Evolutionary conservation across 1,140 invertebrate species (phyloP).

Genomic region (Drosophila neocordata): DNA sequence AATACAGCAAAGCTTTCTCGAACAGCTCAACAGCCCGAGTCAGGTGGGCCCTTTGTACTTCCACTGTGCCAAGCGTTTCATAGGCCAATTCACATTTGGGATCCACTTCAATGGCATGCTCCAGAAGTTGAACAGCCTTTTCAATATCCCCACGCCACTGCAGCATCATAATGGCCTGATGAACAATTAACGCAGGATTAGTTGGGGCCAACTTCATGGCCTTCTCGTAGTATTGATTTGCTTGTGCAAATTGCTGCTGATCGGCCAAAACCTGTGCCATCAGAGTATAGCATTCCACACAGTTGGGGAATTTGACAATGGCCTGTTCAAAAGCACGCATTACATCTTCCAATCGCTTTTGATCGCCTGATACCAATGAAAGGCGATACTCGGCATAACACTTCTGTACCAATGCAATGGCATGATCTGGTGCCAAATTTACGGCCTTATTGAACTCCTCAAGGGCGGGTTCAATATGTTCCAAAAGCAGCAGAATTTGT

Average conservation of each 20-base stretch:
- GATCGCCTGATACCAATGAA: conserved; percentile 84
- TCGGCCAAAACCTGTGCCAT: conserved; percentile 93
- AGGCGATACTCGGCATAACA: conserved; percentile 92
- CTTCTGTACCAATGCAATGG: conserved; percentile 93
- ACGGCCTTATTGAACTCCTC: conserved; percentile 93
- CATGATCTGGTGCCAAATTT: conserved; percentile 90
- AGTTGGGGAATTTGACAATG: conserved; percentile 91
- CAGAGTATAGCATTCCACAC: conserved; percentile 92
- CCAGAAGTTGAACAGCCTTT: conserved; percentile 90
- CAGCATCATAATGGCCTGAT: conserved; percentile 92
- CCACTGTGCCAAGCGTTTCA: conserved; percentile 96
- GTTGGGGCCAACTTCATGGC: conserved; percentile 92
- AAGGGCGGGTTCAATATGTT: conserved; percentile 90
- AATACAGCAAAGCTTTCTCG: conserved; percentile 93
- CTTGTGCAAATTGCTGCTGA: conserved; percentile 91
- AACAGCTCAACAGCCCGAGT: conserved; percentile 92
- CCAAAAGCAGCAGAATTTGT: conserved; percentile 92
- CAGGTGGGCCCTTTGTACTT: conserved; percentile 92
- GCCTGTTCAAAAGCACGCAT: conserved; percentile 89
- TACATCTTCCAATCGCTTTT: conserved; percentile 84
- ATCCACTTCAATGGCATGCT: conserved; percentile 93
- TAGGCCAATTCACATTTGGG: conserved; percentile 96
- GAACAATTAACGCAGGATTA: conserved; percentile 94
- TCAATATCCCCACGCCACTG: conserved; percentile 92
- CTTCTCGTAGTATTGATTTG: conserved; percentile 91